Base-by-base conservation (phyloP, 2,888 invertebrate species). In the Synanthedon vespiformis region DNA sequence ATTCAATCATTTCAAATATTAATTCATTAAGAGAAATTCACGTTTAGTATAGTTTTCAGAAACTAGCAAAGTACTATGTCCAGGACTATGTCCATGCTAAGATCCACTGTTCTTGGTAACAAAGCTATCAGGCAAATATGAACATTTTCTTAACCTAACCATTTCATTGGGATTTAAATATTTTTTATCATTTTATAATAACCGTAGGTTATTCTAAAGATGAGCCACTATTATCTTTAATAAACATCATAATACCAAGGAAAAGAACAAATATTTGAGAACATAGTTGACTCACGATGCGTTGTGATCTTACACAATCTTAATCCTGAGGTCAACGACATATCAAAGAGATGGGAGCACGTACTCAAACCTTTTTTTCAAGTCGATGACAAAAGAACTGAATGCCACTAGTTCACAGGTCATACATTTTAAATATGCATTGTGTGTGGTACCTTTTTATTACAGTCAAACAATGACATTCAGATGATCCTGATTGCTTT, bases 371-470 rank as follows among this genome's bases (percentile, higher is more conserved):
- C 62, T 64, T 61, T 65, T 34, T 34, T 34, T 65, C 62, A 62
- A 58, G 62, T 52, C 63, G 56, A 62, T 59, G 61, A 74, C 74
- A 72, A 70, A 72, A 62, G 64, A 56, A 67, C 62, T 61, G 60
- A 66, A 69, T 62, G 66, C 66, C 72, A 66, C 65, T 62, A 68
- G 74, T 77, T 78, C 78, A 78, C 74, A 77, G 77, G 74, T 81
- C 79, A 83, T 80, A 72, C 77, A 86, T 86, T 80, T 81, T 80
- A 79, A 82, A 80, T 80, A 83, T 80, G 75, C 78, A 79, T 82
- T 84, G 81, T 82, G 72, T 75, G 72, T 67, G 68, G 69, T 67
- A 68, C 70, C 61, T 72, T 69, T 71, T 68, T 64, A 69, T 74
- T 63, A 61, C 54, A 63, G 61, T 63, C 78, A 80, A 68, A 86